Evolutionary conservation across 2,113 vertebrate species (phyloP).

Genomic region (Halcyon senegalensis): DNA sequence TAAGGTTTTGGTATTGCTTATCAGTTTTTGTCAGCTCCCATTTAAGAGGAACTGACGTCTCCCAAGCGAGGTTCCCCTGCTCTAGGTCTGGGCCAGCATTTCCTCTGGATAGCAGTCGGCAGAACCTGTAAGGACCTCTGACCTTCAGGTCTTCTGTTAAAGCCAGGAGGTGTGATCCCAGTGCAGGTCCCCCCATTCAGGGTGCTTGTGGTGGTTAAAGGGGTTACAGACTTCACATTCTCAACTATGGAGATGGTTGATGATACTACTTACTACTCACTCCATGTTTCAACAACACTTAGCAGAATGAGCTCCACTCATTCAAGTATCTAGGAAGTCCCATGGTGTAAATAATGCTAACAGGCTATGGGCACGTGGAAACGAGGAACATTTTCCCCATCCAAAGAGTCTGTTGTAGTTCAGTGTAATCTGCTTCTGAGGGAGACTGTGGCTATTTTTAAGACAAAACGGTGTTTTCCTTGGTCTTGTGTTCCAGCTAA

Average conservation of each 20-base stretch:
- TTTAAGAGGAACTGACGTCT: not conserved
- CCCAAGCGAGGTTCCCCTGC: not conserved
- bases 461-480: constrained; percentile 34
- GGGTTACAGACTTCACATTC: not conserved
- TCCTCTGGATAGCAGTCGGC: not conserved
- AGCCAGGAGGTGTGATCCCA: not conserved
- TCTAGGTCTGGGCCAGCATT: not conserved
- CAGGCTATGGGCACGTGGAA: not conserved
- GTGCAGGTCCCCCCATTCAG: not conserved
- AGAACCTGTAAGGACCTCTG: not conserved
- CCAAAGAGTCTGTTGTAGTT: not conserved
- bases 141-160: not conserved
- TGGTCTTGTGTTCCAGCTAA: constrained; percentile 32
- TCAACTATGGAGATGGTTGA: not conserved
- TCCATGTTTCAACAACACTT: not conserved
- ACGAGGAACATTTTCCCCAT: constrained; percentile 19
- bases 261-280: not conserved
- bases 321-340: not conserved
- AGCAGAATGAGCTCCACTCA: not conserved
- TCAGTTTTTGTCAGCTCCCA: not conserved
- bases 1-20: not conserved
- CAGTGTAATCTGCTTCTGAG: constrained; percentile 36
- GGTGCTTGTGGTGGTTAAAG: not conserved
- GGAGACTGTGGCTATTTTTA: constrained; percentile 21
- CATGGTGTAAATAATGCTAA: constrained; percentile 21